Evolutionary conservation across 2,113 vertebrate genomes (phyloP), one percentile per base, ranked within the genome.

Genomic region (Eretmodus cyanostictus): DNA sequence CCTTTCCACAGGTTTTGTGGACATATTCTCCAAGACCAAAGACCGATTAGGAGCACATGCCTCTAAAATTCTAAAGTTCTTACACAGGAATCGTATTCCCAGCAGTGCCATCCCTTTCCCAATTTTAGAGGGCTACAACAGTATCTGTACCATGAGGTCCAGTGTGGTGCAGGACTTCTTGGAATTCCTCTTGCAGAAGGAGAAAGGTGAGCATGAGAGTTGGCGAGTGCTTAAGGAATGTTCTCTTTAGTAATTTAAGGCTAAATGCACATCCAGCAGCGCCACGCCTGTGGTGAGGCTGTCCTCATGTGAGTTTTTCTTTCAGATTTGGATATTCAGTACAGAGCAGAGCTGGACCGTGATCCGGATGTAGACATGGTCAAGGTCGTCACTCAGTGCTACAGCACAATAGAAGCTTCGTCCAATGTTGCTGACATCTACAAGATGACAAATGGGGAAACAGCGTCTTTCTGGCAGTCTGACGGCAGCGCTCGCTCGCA

Each of bases 391-490:
- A 96, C 97, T 0, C 99, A 99, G 96, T 99, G 98, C 95, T 99
- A 98, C 71, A 97, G 97, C 82, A 96, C 97, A 63, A 98, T 99
- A 76, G 99, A 99, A 87, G 97, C 98, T 9, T 99, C 99, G 1
- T 99, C 99, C 80, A 99, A 99, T 29, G 96, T 97, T 0, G 89
- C 96, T 0, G 99, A 99, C 68, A 93, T 99, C 6, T 96, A 97
- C 94, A 99, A 98, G 95, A 98, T 99, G 98, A 98, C 98, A 2
- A 99, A 99, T 1, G 98, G 99, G 7, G 99, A 99, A 51, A 99
- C 98, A 0, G 92, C 96, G 1, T 98, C 99, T 45, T 99, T 98
- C 94, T 99, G 99, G 99, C 98, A 99, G 95, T 99, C 99, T 0
- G 98, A 99, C 3, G 99, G 99, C 59, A 99, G 98, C 0, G 98